Conservation (phyloP, 2,113 vertebrate species). For the Strix uralensis region DNA sequence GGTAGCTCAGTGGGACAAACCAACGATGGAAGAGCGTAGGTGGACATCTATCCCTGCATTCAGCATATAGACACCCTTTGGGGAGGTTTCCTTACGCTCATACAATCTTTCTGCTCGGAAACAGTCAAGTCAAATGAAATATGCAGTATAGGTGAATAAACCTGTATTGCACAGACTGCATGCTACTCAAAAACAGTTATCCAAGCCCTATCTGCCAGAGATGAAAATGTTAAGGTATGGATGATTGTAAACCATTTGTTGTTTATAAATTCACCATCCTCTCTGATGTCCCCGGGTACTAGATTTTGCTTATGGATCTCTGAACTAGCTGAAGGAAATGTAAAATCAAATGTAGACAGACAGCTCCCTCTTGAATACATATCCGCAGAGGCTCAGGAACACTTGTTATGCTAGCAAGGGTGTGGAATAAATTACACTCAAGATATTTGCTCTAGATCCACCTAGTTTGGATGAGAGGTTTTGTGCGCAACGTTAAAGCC, state of each 20-base stretch:
- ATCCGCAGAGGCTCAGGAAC: constrained; percentile 28
- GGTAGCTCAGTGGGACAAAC: background rate
- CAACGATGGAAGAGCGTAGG: background rate
- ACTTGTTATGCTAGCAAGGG: constrained; percentile 53
- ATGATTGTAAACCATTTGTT: constrained; percentile 29
- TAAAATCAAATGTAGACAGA: constrained; percentile 56
- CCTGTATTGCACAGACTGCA: background rate
- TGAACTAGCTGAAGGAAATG: constrained; percentile 44
- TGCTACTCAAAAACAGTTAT: background rate
- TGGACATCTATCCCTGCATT: background rate
- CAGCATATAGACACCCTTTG: background rate
- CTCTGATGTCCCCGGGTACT: background rate
- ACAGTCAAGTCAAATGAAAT: background rate
- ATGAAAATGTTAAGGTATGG: background rate
- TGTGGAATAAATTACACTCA: constrained; percentile 31
- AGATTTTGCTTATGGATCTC: constrained; percentile 39
- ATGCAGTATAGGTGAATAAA: background rate
- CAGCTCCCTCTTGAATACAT: constrained; percentile 53
- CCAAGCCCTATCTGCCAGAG: background rate
- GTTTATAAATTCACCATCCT: constrained; percentile 42
- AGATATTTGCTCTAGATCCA: constrained; percentile 41
- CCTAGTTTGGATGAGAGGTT: background rate
- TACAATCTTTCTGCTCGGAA: background rate
- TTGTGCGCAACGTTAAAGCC: background rate
- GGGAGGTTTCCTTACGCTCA: background rate